Percentiles rank a stretch among this genome's conserved stretches.
Evolutionary conservation across 2,888 invertebrate species (phyloP).

Genomic region (Spisula solida): DNA sequence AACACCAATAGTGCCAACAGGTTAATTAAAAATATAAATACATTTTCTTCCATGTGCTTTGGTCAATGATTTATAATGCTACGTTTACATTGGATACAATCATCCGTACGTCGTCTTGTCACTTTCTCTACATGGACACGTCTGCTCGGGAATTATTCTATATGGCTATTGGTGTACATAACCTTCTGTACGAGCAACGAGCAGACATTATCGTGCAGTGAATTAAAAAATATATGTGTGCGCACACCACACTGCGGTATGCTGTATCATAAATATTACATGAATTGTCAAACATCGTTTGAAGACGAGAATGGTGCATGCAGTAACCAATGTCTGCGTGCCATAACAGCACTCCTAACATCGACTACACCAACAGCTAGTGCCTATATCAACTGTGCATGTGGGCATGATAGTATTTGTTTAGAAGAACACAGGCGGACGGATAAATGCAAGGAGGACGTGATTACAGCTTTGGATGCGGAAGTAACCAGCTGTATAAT

Average conservation of each 20-base stretch:
- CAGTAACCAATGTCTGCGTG: background rate
- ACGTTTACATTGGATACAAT: background rate
- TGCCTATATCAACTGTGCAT: constrained; percentile 1
- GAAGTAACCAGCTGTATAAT: background rate
- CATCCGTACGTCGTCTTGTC: background rate
- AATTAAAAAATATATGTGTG: background rate
- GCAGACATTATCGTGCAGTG: background rate
- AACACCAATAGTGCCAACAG: background rate
- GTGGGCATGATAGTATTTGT: background rate
- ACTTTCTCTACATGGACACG: background rate
- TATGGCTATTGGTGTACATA: background rate
- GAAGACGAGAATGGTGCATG: background rate
- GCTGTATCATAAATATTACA: background rate
- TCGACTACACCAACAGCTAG: background rate
- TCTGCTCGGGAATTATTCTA: background rate
- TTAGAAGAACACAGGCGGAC: background rate
- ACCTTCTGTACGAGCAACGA: background rate
- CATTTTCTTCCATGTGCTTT: too few relatives aligned
- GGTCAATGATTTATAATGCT: background rate
- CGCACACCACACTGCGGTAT: background rate
- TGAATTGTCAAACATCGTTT: background rate
- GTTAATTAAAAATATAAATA: background rate
- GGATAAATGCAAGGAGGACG: background rate
- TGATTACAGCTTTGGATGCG: background rate
- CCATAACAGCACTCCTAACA: background rate